These are phyloP conservation scores for Pseudochirops cupreus DNA, from an alignment of 2,797 vertebrate genomes.

Conservation along the genomic window DNA sequence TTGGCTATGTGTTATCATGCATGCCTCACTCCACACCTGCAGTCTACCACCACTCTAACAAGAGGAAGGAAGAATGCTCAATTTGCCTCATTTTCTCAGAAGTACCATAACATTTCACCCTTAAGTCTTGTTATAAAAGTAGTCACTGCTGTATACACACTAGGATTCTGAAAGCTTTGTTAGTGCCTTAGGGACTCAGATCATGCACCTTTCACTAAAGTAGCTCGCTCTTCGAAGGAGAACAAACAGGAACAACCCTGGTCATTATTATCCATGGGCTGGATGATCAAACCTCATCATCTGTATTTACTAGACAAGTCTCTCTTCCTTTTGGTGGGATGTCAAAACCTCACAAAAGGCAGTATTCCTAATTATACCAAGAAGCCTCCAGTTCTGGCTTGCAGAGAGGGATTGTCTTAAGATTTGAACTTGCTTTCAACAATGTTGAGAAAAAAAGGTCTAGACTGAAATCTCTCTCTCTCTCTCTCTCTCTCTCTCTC, in stretches of 20 bases:
- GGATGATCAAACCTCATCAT: background rate
- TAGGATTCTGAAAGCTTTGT: background rate
- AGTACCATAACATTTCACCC: background rate
- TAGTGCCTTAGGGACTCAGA: background rate
- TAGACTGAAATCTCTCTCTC: background rate
- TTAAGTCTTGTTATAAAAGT: background rate
- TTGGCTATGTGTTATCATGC: background rate
- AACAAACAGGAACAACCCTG: no score
- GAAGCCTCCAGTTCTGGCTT: background rate
- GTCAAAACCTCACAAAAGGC: background rate
- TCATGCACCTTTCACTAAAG: background rate
- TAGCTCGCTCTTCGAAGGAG: background rate
- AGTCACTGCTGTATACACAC: background rate
- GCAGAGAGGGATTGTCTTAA: background rate
- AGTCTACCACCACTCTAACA: background rate
- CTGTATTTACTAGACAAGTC: background rate
- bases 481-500: background rate
- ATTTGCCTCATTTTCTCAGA: conserved; percentile 23
- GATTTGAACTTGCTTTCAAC: background rate
- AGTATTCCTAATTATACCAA: background rate
- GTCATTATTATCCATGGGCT: background rate
- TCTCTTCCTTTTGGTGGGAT: background rate
- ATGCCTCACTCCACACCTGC: background rate
- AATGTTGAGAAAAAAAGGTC: background rate
- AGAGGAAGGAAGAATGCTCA: background rate